Conservation (phyloP, 1,140 invertebrate species). For the Gyrodactylus bullatarudis region DNA sequence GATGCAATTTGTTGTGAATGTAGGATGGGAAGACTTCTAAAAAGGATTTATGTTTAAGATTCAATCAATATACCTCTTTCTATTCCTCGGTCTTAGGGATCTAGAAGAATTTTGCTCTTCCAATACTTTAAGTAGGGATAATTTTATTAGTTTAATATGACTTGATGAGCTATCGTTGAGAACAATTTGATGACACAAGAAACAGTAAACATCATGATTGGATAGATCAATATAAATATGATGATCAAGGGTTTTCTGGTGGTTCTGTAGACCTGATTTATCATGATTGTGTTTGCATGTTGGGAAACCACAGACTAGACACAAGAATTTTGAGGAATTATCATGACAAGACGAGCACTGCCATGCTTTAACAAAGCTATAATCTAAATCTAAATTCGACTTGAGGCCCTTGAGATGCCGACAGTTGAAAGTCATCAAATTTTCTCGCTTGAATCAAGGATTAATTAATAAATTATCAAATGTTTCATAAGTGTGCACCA, state of each 20-base stretch:
- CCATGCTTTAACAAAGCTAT: background rate
- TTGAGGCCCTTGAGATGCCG: background rate
- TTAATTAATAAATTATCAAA: too few relatives aligned
- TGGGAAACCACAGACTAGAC: background rate
- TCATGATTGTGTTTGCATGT: background rate
- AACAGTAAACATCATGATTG: background rate
- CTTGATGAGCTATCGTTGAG: background rate
- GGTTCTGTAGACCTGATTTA: too few relatives aligned
- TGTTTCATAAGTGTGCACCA: too few relatives aligned
- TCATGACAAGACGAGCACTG: background rate
- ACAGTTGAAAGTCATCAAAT: background rate
- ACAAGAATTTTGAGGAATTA: background rate
- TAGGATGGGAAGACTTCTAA: too few relatives aligned
- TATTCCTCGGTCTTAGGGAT: background rate
- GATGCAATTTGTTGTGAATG: too few relatives aligned
- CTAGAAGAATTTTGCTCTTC: too few relatives aligned
- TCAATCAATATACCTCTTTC: background rate
- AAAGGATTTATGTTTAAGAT: too few relatives aligned
- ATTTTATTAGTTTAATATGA: background rate
- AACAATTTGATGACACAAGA: background rate
- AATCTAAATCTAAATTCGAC: background rate
- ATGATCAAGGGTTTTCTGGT: background rate
- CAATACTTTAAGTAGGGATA: background rate
- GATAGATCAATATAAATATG: background rate
- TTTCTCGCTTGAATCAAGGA: too few relatives aligned